Evolutionary conservation across 53 echinoderm and acorn worm species (phyloP).

Genomic region (Patiria pectinifera): DNA sequence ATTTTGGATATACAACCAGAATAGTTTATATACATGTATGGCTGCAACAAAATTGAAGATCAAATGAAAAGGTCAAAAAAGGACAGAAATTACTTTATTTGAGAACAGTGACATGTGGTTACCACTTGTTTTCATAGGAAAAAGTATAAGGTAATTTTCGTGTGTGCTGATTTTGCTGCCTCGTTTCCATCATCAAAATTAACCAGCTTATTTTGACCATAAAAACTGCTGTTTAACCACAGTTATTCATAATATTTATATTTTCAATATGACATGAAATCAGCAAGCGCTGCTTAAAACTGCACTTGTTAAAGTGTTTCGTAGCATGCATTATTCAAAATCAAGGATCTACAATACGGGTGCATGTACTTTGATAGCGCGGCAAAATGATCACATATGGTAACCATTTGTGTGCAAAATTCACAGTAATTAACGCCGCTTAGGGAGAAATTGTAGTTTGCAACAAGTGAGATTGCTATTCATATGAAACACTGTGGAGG

Average conservation of each 20-base stretch:
- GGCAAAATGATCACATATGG: slow-evolving; percentile 20
- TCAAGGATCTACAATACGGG: neutral
- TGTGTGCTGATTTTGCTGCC: too few relatives aligned
- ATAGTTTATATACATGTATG: too few relatives aligned
- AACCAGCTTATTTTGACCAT: too few relatives aligned
- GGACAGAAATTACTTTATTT: neutral
- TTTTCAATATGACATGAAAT: too few relatives aligned
- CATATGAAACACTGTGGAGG: neutral
- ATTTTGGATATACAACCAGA: neutral
- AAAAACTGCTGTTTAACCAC: too few relatives aligned
- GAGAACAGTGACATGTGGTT: neutral
- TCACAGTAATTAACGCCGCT: neutral
- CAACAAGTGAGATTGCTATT: neutral
- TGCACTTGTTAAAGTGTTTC: too few relatives aligned
- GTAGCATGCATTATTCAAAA: too few relatives aligned
- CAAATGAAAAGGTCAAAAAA: neutral
- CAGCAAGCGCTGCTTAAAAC: too few relatives aligned
- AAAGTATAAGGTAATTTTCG: too few relatives aligned
- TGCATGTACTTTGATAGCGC: neutral
- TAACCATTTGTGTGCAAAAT: slow-evolving; percentile 18
- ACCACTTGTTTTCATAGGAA: neutral
- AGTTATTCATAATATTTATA: too few relatives aligned
- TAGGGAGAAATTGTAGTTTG: neutral
- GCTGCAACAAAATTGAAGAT: neutral
- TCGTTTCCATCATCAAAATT: too few relatives aligned